Evolutionary conservation across 2,888 invertebrate species (phyloP).

Genomic region (Chouioia cunea): DNA sequence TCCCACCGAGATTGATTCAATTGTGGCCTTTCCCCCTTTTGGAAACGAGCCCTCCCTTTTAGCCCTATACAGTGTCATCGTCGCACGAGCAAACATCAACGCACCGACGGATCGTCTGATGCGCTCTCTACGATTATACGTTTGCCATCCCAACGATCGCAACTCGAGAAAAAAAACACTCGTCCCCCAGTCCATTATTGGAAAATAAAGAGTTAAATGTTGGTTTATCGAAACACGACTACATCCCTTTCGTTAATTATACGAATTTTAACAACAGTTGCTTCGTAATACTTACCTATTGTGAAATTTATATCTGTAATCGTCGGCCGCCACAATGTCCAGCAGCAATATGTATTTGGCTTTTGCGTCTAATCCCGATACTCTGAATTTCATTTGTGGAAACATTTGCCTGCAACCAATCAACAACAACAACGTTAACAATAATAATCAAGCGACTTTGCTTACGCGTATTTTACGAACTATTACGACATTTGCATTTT

Average conservation of each 20-base stretch:
- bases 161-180: constrained; percentile 8
- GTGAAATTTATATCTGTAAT: constrained; percentile 95
- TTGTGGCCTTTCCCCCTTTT: constrained; percentile 37
- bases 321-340: constrained; percentile 97
- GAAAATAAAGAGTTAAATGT: not conserved
- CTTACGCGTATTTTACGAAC: no score
- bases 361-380: constrained; percentile 96
- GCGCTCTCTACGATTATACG: constrained; percentile 56
- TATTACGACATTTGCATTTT: no score
- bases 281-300: constrained; percentile 81
- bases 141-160: constrained; percentile 59
- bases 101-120: constrained; percentile 49
- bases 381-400: constrained; percentile 97
- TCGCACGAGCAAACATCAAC: constrained; percentile 46
- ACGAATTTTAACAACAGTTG: no score
- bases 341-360: constrained; percentile 97
- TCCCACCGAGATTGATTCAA: constrained; percentile 35
- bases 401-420: constrained; percentile 88
- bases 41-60: not conserved
- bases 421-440: not conserved
- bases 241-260: no score
- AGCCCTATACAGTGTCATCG: constrained; percentile 6
- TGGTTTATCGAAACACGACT: no score
- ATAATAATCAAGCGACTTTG: no score
- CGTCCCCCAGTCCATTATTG: not conserved